Percentiles rank a stretch among this genome's conserved stretches.
These are phyloP conservation scores for Holothuria scabra DNA, from an alignment of 53 echinoderm and acorn worm species.

Conservation along the genomic window DNA sequence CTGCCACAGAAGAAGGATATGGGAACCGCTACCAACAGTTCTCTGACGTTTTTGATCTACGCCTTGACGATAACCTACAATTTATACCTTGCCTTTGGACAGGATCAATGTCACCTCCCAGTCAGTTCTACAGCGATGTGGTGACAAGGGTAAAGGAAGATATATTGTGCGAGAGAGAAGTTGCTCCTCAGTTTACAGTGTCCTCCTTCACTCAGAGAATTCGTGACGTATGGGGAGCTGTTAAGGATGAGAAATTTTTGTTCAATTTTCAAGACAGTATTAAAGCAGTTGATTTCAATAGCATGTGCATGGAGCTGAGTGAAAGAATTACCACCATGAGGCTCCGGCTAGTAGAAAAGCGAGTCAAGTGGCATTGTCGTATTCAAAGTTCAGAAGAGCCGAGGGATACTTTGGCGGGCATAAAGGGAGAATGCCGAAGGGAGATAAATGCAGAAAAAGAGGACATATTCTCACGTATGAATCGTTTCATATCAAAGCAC, in stretches of 20 bases:
- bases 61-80: slow-evolving; percentile 8
- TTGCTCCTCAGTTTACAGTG: neutral
- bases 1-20: slow-evolving; percentile 21
- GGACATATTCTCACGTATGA: neutral
- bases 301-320: slow-evolving; percentile 13
- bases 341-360: neutral
- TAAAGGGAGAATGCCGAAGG: neutral
- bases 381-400: neutral
- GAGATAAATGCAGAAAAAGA: neutral
- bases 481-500: neutral
- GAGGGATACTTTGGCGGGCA: neutral
- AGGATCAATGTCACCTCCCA: slow-evolving; percentile 40
- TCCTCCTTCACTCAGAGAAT: slow-evolving; percentile 19
- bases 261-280: slow-evolving; percentile 36
- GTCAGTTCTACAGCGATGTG: slow-evolving; percentile 15
- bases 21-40: neutral
- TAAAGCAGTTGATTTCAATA: slow-evolving; percentile 15
- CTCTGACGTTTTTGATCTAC: slow-evolving; percentile 16
- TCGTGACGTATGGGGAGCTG: slow-evolving; percentile 22
- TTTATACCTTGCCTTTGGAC: slow-evolving; percentile 15
- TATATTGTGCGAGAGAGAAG: slow-evolving; percentile 1
- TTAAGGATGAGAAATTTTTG: slow-evolving; percentile 23
- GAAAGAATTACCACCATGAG: neutral
- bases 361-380: neutral
- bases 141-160: slow-evolving; percentile 10